phyloP scores from a whole-genome alignment of 2,797 vertebrate genomes.

The Pelochelys cantorii region DNA sequence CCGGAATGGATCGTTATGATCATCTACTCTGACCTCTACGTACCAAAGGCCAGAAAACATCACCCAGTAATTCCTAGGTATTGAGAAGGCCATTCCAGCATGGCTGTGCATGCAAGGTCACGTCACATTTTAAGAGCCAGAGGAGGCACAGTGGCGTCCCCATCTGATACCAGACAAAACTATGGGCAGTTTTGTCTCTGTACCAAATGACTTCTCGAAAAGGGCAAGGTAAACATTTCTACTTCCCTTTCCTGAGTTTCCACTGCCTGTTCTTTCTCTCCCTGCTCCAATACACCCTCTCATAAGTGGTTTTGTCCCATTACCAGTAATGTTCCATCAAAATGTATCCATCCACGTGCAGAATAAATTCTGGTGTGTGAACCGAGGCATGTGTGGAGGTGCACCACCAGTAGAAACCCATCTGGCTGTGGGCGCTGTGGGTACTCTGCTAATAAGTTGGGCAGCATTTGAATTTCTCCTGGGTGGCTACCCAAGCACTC shows the following conservation, averaged over 20 bases:
- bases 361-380: no score
- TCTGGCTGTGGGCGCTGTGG: no score
- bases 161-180: background rate
- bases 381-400: no score
- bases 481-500: no score
- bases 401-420: no score
- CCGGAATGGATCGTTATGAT: background rate
- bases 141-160: background rate
- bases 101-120: no score
- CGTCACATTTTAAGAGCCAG: background rate
- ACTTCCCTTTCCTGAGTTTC: background rate
- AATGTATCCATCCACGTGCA: no score
- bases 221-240: background rate
- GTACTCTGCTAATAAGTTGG: no score
- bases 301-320: background rate
- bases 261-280: background rate
- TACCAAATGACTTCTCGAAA: background rate
- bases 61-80: background rate
- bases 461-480: no score
- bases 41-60: slow-evolving; percentile 6
- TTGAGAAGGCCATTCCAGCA: background rate
- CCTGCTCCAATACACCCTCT: background rate
- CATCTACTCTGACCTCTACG: background rate
- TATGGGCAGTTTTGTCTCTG: background rate
- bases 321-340: no score